Evolutionary conservation across 2,113 vertebrate species (phyloP).

Genomic region (Numida meleagris): DNA sequence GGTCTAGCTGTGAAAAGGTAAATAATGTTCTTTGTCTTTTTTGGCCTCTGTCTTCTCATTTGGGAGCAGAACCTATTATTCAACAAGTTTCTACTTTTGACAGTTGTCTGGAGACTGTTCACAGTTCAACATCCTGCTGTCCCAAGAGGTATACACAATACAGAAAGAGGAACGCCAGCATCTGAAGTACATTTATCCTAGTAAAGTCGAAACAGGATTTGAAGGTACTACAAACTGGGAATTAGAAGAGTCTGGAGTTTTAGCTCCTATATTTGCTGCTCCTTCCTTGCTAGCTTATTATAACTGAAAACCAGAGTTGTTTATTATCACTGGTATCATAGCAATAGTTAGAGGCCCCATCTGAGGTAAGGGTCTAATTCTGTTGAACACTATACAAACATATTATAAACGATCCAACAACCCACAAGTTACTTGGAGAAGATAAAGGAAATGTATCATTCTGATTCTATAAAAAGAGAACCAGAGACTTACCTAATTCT

Average conservation of each 20-base stretch:
- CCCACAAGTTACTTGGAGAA: background rate
- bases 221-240: background rate
- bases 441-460: background rate
- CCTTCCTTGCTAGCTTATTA: background rate
- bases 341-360: background rate
- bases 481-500: background rate
- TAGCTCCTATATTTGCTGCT: background rate
- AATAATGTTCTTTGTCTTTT: background rate
- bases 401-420: background rate
- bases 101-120: background rate
- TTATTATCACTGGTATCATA: slow-evolving; percentile 17
- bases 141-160: background rate
- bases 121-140: background rate
- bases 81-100: background rate
- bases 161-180: background rate
- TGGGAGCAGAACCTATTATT: background rate
- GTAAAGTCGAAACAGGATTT: background rate
- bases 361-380: background rate
- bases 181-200: background rate
- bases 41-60: background rate
- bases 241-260: background rate
- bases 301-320: background rate
- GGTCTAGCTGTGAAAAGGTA: background rate
- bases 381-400: background rate
- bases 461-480: background rate